A percentile compares a stretch with the other conserved stretches of the same genome.
phyloP scores from a whole-genome alignment of 2,888 invertebrate species.

The Corythucha ciliata region DNA sequence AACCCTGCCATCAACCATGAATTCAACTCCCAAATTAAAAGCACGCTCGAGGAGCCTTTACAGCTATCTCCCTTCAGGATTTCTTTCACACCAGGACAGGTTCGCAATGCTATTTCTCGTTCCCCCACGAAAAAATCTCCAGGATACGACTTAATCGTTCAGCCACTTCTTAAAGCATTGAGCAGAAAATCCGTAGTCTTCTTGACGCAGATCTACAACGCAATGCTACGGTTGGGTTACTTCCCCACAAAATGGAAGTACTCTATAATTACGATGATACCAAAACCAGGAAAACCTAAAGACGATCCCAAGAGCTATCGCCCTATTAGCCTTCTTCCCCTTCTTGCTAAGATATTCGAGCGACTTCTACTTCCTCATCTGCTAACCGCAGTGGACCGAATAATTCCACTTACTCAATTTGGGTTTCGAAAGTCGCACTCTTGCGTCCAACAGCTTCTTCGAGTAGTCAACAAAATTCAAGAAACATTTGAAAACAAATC shows the following conservation, averaged over 20 bases:
- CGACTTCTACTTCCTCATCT: not conserved
- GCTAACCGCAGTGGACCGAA: not conserved
- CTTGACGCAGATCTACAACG: not conserved
- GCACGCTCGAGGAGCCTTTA: no score
- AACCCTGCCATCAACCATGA: no score
- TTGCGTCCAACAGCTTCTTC: not conserved
- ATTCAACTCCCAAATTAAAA: no score
- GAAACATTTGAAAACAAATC: conserved; percentile 5
- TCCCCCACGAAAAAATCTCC: conserved; percentile 14
- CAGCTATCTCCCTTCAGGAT: conserved; percentile 13
- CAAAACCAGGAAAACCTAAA: not conserved
- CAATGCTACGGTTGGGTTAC: not conserved
- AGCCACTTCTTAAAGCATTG: not conserved
- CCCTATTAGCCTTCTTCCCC: conserved; percentile 2
- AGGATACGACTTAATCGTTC: conserved; percentile 6
- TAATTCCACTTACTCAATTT: conserved; percentile 2
- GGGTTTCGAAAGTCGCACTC: conserved; percentile 1
- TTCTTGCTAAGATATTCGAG: conserved; percentile 11
- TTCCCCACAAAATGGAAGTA: not conserved
- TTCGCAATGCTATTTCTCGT: conserved; percentile 13
- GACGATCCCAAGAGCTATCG: not conserved
- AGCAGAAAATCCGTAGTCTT: not conserved
- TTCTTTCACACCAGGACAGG: conserved; percentile 14
- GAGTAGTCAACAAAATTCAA: not conserved
- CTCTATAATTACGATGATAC: not conserved